A percentile compares a stretch with the other conserved stretches of the same genome.
Conservation (phyloP, 2,888 invertebrate species). For the Xiphydria camelus region DNA sequence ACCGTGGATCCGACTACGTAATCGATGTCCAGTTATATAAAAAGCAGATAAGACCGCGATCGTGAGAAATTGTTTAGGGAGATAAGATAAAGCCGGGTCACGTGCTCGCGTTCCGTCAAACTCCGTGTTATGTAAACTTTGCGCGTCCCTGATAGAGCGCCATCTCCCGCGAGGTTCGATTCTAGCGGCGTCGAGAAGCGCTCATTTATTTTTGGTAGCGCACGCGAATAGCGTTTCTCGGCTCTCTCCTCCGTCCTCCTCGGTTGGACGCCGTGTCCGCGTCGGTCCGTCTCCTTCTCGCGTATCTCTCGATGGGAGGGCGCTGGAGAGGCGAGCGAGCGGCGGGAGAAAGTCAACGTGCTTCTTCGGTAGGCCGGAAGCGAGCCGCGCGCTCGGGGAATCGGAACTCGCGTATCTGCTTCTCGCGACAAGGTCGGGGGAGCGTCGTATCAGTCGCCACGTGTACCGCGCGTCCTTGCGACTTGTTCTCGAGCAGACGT, state of each 20-base stretch:
- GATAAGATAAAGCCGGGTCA: conserved; percentile 48
- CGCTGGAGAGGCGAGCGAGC: too few species aligned
- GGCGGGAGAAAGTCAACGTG: too few species aligned
- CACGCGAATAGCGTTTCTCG: too few species aligned
- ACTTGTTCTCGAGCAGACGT: too few species aligned
- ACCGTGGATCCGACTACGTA: too few species aligned
- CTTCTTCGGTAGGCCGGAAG: conserved; percentile 23
- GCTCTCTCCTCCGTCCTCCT: too few species aligned
- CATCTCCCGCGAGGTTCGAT: conserved; percentile 24
- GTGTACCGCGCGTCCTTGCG: too few species aligned
- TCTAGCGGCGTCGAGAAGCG: conserved; percentile 2
- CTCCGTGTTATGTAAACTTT: conserved; percentile 55
- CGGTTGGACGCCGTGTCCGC: too few species aligned
- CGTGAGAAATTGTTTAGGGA: conserved; percentile 26
- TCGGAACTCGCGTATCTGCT: not conserved
- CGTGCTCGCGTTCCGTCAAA: conserved; percentile 53
- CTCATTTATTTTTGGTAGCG: conserved; percentile 14
- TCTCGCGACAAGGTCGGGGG: too few species aligned
- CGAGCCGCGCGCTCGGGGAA: conserved; percentile 3
- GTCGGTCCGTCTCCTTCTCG: too few species aligned
- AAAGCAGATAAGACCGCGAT: not conserved
- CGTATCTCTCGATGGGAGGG: too few species aligned
- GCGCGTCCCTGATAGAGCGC: conserved; percentile 27
- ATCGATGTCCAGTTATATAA: not conserved
- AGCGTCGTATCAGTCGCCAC: too few species aligned